Evolutionary conservation across 2,797 vertebrate genomes (phyloP).

Genomic region (Etheostoma nigrum): DNA sequence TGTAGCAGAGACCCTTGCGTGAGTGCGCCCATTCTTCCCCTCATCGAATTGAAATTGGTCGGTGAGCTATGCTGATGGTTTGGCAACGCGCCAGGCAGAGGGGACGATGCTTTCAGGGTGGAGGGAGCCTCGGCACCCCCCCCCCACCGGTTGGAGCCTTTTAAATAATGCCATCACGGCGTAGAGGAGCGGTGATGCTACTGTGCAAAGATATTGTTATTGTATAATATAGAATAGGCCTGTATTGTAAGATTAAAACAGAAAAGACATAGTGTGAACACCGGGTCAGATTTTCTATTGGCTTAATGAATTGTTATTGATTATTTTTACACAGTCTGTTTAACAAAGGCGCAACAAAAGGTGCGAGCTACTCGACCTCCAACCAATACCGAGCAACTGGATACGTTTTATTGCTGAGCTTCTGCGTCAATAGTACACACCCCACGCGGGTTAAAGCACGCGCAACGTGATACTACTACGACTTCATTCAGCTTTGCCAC

Average conservation of each 20-base stretch:
- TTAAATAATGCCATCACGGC: conserved; percentile 39
- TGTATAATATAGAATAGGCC: background rate
- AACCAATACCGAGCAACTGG: background rate
- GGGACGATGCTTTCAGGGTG: conserved; percentile 31
- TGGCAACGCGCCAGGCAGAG: conserved; percentile 68
- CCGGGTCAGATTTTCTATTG: too few species aligned
- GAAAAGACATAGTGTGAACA: too few species aligned
- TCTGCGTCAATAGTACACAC: conserved; percentile 48
- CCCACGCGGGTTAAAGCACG: conserved; percentile 34
- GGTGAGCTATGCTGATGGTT: conserved; percentile 67
- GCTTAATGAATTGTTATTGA: background rate
- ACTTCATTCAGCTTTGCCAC: conserved; percentile 83
- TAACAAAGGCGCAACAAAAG: background rate
- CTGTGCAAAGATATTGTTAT: background rate
- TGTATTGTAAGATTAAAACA: background rate
- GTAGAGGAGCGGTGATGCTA: conserved; percentile 9
- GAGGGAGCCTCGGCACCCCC: conserved; percentile 24
- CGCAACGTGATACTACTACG: conserved; percentile 73
- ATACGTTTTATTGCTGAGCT: background rate
- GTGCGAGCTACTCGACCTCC: conserved; percentile 24
- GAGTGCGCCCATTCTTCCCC: conserved; percentile 68
- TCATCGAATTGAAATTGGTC: conserved; percentile 63
- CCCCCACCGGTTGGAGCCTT: conserved; percentile 33
- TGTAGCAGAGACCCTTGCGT: conserved; percentile 66
- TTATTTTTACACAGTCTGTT: background rate